Conservation (phyloP, 2,113 vertebrate genomes). For the Lamprotornis superbus region DNA sequence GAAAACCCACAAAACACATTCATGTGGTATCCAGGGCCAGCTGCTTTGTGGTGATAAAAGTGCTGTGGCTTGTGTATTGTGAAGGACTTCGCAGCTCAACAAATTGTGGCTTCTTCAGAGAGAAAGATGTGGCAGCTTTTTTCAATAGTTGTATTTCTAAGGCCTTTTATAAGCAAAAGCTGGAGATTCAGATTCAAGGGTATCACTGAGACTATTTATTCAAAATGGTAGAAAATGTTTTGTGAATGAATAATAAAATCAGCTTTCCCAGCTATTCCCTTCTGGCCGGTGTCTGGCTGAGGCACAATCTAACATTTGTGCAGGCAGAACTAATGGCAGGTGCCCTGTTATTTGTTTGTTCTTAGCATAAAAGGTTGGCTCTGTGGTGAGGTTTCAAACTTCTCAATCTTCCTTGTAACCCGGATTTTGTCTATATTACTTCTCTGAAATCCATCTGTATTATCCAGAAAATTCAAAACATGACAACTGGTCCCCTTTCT, state of each 20-base stretch:
- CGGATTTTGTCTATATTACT: neutral
- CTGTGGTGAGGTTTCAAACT: neutral
- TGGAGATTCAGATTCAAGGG: neutral
- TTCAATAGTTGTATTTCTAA: neutral
- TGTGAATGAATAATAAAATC: neutral
- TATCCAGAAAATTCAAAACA: neutral
- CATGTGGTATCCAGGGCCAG: neutral
- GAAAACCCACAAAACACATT: neutral
- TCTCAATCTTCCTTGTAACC: neutral
- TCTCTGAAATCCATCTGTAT: neutral
- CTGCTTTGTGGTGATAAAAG: neutral
- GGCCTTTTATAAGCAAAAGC: neutral
- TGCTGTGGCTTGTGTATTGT: neutral
- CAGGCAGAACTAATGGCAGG: neutral
- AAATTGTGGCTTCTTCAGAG: neutral
- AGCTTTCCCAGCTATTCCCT: neutral
- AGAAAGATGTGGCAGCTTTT: neutral
- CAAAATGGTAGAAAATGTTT: neutral
- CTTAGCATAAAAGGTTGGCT: neutral
- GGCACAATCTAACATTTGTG: neutral
- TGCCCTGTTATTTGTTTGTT: neutral
- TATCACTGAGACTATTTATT: neutral
- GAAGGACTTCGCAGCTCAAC: neutral
- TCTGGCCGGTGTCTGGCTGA: neutral
- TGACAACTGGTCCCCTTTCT: neutral